Evolutionary conservation across 2,113 vertebrate species (phyloP).

Genomic region (Pithys albifrons): DNA sequence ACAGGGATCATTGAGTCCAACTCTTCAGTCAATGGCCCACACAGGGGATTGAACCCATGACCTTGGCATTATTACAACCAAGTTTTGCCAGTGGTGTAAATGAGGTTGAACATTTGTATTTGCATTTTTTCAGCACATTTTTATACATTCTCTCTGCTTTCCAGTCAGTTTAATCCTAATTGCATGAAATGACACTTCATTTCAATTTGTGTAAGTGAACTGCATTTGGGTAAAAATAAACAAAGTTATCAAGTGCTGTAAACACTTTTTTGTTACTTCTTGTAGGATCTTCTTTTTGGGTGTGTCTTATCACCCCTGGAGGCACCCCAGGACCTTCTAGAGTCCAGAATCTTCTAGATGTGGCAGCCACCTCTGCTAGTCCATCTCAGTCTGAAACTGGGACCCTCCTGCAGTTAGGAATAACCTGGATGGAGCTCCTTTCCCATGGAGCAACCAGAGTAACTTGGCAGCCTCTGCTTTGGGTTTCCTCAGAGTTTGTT

Average conservation of each 20-base stretch:
- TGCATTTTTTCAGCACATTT: background rate
- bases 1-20: too few species aligned
- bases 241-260: background rate
- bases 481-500: background rate
- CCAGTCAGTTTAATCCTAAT: background rate
- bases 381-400: background rate
- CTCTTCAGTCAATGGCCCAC: too few species aligned
- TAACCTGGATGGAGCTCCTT: background rate
- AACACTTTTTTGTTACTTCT: background rate
- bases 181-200: background rate
- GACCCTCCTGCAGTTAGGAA: background rate
- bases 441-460: background rate
- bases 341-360: background rate
- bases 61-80: too few species aligned
- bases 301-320: background rate
- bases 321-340: background rate
- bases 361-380: background rate
- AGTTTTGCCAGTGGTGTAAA: background rate
- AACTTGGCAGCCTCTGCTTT: background rate
- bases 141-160: background rate
- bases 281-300: background rate
- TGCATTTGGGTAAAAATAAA: background rate
- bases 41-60: too few species aligned
- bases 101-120: background rate
- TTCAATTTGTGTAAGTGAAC: background rate